These are phyloP conservation scores for Parnassius glacialis DNA, from an alignment of 2,888 invertebrate genomes.

Conservation along the genomic window DNA sequence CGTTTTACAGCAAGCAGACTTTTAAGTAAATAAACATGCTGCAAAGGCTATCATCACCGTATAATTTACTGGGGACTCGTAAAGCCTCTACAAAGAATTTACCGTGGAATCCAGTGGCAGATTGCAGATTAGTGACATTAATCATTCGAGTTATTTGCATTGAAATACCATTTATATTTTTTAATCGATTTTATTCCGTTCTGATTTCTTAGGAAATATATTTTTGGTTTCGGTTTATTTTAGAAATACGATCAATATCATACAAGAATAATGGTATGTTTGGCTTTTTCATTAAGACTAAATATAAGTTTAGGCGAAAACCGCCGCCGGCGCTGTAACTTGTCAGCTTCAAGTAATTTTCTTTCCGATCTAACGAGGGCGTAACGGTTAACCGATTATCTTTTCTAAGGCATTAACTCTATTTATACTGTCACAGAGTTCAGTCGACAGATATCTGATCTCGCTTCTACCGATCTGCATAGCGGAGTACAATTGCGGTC, in stretches of 20 bases:
- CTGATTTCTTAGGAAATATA: slow-evolving; percentile 51
- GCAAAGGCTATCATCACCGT: no score
- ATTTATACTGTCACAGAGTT: slow-evolving; percentile 44
- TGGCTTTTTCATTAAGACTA: slow-evolving; percentile 1
- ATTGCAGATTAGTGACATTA: slow-evolving; percentile 68
- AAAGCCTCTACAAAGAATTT: slow-evolving; percentile 58
- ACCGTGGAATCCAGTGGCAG: slow-evolving; percentile 72
- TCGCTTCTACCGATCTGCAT: slow-evolving; percentile 44
- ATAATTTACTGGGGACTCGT: slow-evolving; percentile 47
- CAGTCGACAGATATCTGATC: slow-evolving; percentile 44
- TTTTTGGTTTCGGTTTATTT: slow-evolving; percentile 25
- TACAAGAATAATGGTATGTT: slow-evolving; percentile 4
- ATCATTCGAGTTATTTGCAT: slow-evolving; percentile 65
- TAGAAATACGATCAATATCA: slow-evolving; percentile 19
- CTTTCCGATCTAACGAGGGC: slow-evolving; percentile 29
- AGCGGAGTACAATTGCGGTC: slow-evolving; percentile 43
- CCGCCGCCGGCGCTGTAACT: slow-evolving; percentile 14
- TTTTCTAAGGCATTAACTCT: slow-evolving; percentile 44
- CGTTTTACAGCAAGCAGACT: not conserved
- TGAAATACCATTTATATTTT: slow-evolving; percentile 52
- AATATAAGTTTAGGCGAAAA: slow-evolving; percentile 23
- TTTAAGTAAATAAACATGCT: not conserved
- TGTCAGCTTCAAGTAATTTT: slow-evolving; percentile 24
- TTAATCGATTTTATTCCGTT: slow-evolving; percentile 54
- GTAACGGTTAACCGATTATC: slow-evolving; percentile 46